Evolutionary conservation across 2,888 invertebrate genomes (phyloP).

Genomic region (Ypsolopha scabrella): DNA sequence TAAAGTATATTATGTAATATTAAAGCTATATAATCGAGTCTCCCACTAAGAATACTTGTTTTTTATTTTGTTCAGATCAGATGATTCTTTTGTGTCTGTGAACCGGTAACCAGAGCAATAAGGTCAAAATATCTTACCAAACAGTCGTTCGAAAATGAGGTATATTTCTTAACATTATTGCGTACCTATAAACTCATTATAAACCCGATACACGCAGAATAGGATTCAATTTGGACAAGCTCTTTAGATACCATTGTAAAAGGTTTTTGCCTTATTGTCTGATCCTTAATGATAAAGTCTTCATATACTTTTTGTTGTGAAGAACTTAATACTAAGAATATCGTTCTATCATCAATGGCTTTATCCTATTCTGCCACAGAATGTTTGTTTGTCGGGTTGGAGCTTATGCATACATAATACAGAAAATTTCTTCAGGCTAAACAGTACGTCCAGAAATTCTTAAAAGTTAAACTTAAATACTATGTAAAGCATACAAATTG

Average conservation of each 20-base stretch:
- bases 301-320: too few relatives aligned
- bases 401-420: not conserved
- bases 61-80: not conserved
- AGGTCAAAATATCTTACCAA: not conserved
- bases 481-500: slow-evolving; percentile 59
- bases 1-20: slow-evolving; percentile 1
- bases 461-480: slow-evolving; percentile 33
- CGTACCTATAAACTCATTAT: too few relatives aligned
- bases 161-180: not conserved
- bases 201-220: too few relatives aligned
- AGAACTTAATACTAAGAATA: too few relatives aligned
- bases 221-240: too few relatives aligned
- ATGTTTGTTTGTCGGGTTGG: not conserved
- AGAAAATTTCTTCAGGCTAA: slow-evolving; percentile 20
- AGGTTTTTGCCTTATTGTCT: not conserved
- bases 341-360: too few relatives aligned
- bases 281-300: not conserved
- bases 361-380: too few relatives aligned
- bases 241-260: too few relatives aligned
- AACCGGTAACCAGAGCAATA: too few relatives aligned
- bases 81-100: too few relatives aligned
- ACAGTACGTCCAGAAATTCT: slow-evolving; percentile 40
- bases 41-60: not conserved
- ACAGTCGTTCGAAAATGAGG: slow-evolving; percentile 1
- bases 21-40: slow-evolving; percentile 3